These are phyloP conservation scores for Steatornis caripensis DNA, from an alignment of 2,113 vertebrate species.

Conservation along the genomic window DNA sequence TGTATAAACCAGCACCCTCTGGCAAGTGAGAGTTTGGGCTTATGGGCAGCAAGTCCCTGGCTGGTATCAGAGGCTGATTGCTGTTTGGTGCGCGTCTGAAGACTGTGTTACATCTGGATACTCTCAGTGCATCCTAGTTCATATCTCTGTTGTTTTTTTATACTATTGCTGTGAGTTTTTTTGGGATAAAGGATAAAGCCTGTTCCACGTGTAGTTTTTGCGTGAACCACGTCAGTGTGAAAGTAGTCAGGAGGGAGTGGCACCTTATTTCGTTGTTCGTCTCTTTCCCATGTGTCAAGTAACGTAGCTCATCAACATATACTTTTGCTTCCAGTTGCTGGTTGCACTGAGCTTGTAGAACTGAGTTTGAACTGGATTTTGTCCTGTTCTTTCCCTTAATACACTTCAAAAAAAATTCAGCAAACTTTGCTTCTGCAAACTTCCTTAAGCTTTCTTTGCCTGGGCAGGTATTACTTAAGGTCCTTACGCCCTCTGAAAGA, in stretches of 20 bases:
- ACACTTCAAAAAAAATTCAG: background rate
- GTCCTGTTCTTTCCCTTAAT: background rate
- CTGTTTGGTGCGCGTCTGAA: background rate
- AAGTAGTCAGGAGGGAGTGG: background rate
- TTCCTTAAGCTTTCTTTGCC: background rate
- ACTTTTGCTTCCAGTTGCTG: background rate
- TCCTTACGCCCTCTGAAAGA: background rate
- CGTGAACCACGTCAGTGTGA: background rate
- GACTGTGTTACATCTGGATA: background rate
- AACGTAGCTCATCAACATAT: background rate
- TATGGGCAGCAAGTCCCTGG: background rate
- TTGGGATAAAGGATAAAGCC: background rate
- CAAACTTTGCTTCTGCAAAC: background rate
- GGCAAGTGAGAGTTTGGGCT: background rate
- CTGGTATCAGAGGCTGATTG: background rate
- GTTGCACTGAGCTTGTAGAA: background rate
- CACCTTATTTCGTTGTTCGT: background rate
- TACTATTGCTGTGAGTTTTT: background rate
- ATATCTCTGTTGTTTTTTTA: background rate
- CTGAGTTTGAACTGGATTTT: background rate
- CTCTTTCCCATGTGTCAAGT: background rate
- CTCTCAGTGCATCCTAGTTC: background rate
- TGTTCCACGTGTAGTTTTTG: background rate
- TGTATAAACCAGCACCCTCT: background rate
- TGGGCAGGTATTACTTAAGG: background rate